A percentile compares a stretch with the other conserved stretches of the same genome.
Evolutionary conservation across 2,797 vertebrate species (phyloP).

Genomic region (Hyperoplus lanceolatus): DNA sequence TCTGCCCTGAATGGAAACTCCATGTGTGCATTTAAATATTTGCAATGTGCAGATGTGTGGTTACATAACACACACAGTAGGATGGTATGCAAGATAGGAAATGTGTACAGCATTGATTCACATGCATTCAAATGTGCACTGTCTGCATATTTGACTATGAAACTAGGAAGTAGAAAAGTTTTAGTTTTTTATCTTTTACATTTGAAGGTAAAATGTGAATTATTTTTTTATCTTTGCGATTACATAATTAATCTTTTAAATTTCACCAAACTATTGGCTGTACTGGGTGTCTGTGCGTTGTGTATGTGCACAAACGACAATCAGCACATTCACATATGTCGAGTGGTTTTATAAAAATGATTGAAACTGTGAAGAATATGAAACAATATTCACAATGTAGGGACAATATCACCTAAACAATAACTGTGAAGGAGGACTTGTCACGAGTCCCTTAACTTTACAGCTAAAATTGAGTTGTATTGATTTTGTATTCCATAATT

Average conservation of each 20-base stretch:
- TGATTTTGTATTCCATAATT: background rate
- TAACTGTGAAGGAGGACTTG: background rate
- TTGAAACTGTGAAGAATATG: too few species aligned
- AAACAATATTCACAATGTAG: background rate
- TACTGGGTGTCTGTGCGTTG: background rate
- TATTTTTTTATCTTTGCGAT: background rate
- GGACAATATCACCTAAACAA: background rate
- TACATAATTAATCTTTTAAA: background rate
- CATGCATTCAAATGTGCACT: background rate
- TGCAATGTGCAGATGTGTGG: background rate
- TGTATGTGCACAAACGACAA: too few species aligned
- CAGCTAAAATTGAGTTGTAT: background rate
- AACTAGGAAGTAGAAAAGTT: background rate
- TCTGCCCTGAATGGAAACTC: background rate
- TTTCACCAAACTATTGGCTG: background rate
- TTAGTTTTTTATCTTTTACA: background rate
- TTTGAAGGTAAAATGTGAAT: constrained; percentile 2
- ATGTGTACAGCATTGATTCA: background rate
- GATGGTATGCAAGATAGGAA: background rate
- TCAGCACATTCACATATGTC: background rate
- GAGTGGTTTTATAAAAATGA: background rate
- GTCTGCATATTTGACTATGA: background rate
- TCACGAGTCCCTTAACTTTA: background rate
- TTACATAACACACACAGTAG: background rate
- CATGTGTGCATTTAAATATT: background rate